These are phyloP conservation scores for Gymnoscelis rufifasciata DNA, from an alignment of 2,888 invertebrate species.

Conservation along the genomic window DNA sequence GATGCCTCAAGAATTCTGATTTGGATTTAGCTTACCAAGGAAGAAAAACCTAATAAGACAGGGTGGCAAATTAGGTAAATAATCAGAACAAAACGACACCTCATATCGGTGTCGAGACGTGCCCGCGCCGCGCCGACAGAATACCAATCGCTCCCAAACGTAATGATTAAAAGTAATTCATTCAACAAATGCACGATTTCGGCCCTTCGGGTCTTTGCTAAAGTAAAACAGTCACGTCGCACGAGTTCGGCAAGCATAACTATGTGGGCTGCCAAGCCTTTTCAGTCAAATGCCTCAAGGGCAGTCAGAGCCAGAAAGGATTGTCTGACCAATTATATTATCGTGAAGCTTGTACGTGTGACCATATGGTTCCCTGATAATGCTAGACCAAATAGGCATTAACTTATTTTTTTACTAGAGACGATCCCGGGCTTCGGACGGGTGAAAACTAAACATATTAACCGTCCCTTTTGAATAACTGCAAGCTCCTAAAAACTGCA, in stretches of 20 bases:
- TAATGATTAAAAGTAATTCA: constrained; percentile 48
- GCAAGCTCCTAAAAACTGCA: no score
- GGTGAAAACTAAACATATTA: no score
- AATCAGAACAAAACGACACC: constrained; percentile 28
- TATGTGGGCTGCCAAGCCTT: constrained; percentile 32
- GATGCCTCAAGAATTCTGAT: background rate
- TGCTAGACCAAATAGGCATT: no score
- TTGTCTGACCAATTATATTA: constrained; percentile 13
- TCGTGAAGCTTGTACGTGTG: no score
- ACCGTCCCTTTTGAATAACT: no score
- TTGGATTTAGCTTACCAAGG: background rate
- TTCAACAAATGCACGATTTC: constrained; percentile 40
- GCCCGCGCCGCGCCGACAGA: constrained; percentile 26
- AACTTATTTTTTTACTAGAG: no score
- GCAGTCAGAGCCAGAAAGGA: constrained; percentile 25
- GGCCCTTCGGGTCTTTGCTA: constrained; percentile 28
- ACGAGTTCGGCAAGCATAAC: constrained; percentile 30
- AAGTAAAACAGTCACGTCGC: constrained; percentile 46
- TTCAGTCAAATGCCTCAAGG: constrained; percentile 32
- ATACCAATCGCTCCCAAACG: constrained; percentile 40
- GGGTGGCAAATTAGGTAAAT: constrained; percentile 13
- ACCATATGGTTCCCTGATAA: no score
- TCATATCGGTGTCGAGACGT: constrained; percentile 28
- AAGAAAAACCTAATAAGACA: constrained; percentile 1
- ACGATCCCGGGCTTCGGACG: no score